phyloP scores from a whole-genome alignment of 2,888 invertebrate species.

The Troides oblongomaculatus region DNA sequence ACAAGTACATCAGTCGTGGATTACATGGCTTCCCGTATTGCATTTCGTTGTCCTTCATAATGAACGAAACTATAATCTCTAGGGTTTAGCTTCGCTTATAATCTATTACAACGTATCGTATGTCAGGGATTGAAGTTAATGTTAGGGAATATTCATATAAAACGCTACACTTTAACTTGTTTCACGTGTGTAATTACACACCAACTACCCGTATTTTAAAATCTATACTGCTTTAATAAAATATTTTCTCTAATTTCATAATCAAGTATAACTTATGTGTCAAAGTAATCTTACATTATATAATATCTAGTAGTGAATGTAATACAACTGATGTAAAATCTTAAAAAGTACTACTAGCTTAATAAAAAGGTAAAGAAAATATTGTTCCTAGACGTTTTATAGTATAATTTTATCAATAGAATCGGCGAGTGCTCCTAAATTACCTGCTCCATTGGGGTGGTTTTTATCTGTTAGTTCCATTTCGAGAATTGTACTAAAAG shows the following conservation, averaged over 20 bases:
- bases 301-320: too few species aligned
- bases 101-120: conserved; percentile 16
- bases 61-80: conserved; percentile 20
- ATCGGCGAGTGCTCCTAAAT: not conserved
- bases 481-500: not conserved
- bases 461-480: conserved; percentile 11
- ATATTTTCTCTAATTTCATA: too few species aligned
- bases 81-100: conserved; percentile 13
- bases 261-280: too few species aligned
- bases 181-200: too few species aligned
- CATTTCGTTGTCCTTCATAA: conserved; percentile 21
- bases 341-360: not conserved
- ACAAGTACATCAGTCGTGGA: not conserved
- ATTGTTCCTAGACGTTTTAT: not conserved
- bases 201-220: too few species aligned
- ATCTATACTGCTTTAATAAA: too few species aligned
- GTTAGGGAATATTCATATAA: not conserved
- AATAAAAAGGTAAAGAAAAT: not conserved
- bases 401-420: not conserved
- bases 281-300: too few species aligned
- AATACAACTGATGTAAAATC: too few species aligned
- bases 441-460: not conserved
- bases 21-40: conserved; percentile 17
- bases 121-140: not conserved
- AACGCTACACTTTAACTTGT: not conserved